Percentiles rank a stretch among this genome's conserved stretches.
Conservation (phyloP, 2,797 vertebrate genomes). For the Melanotaenia trifasciata region DNA sequence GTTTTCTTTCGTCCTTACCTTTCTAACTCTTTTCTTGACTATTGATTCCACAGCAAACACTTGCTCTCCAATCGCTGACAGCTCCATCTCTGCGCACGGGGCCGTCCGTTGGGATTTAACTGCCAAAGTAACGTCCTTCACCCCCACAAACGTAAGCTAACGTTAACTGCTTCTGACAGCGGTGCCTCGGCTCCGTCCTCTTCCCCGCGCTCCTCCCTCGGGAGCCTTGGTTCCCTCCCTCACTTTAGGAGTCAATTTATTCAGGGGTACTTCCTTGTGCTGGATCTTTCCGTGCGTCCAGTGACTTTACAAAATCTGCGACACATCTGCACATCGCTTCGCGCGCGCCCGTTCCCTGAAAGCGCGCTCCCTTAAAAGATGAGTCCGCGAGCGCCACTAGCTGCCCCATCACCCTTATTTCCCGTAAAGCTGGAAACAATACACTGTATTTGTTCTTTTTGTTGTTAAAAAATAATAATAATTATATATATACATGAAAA, state of each 20-base stretch:
- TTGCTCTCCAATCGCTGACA: conserved; percentile 97
- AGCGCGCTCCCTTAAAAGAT: conserved; percentile 56
- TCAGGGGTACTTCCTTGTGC: conserved; percentile 55
- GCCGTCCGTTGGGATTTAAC: conserved; percentile 34
- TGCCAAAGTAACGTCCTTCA: conserved; percentile 48
- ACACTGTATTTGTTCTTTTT: too few species aligned
- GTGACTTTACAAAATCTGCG: conserved; percentile 89
- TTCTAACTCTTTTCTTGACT: conserved; percentile 93
- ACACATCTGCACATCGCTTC: conserved; percentile 86
- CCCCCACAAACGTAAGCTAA: conserved; percentile 39
- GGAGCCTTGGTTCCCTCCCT: conserved; percentile 25
- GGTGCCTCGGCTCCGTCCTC: background rate
- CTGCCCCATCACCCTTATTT: conserved; percentile 42
- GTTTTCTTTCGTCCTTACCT: conserved; percentile 80
- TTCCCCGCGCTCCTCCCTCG: background rate
- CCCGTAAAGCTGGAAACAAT: background rate
- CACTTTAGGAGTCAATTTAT: conserved; percentile 47
- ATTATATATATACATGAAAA: too few species aligned
- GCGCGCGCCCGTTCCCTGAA: conserved; percentile 64
- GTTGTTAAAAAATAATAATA: too few species aligned
- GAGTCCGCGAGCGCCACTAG: conserved; percentile 62
- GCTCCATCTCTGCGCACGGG: conserved; percentile 87
- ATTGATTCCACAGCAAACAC: conserved; percentile 97
- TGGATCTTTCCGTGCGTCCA: conserved; percentile 59
- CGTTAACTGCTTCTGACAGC: conserved; percentile 29